These are phyloP conservation scores for Omphaloscelis lunosa DNA, from an alignment of 2,888 invertebrate species.

Conservation along the genomic window DNA sequence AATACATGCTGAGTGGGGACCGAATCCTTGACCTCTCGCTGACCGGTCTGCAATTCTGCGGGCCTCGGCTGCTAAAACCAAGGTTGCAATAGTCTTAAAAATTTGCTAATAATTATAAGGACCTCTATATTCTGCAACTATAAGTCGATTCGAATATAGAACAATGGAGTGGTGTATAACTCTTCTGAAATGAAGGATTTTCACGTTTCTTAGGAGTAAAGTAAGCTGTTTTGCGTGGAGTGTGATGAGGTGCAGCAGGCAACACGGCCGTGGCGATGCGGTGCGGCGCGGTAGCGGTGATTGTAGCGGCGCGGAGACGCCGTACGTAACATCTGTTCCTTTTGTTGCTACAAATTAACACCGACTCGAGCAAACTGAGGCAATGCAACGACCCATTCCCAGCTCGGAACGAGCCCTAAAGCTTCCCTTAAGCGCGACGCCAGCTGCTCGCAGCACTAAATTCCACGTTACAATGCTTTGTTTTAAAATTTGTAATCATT, in stretches of 20 bases:
- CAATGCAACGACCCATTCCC: constrained; percentile 84
- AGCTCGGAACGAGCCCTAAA: constrained; percentile 85
- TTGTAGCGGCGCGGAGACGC: constrained; percentile 57
- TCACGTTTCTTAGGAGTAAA: neutral
- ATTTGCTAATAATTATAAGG: neutral
- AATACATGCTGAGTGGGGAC: neutral
- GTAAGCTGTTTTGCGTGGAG: constrained; percentile 18
- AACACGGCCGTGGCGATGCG: constrained; percentile 55
- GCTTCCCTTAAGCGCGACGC: constrained; percentile 86
- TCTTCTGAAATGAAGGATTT: neutral
- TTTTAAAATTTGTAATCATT: constrained; percentile 91
- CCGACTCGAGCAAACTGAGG: constrained; percentile 84
- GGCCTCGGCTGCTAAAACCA: neutral
- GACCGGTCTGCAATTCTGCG: neutral
- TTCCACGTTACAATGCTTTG: constrained; percentile 88
- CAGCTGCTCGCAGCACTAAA: constrained; percentile 88
- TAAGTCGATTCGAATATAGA: neutral
- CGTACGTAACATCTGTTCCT: constrained; percentile 86
- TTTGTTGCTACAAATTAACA: constrained; percentile 88
- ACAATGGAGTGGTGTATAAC: neutral
- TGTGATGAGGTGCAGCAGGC: constrained; percentile 61
- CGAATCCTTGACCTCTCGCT: neutral
- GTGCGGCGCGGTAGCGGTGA: constrained; percentile 36
- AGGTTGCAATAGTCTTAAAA: neutral
- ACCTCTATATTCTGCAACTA: neutral